A percentile compares a stretch with the other conserved stretches of the same genome.
Conservation (phyloP, 1,140 invertebrate genomes). For the Augochlora pura region DNA sequence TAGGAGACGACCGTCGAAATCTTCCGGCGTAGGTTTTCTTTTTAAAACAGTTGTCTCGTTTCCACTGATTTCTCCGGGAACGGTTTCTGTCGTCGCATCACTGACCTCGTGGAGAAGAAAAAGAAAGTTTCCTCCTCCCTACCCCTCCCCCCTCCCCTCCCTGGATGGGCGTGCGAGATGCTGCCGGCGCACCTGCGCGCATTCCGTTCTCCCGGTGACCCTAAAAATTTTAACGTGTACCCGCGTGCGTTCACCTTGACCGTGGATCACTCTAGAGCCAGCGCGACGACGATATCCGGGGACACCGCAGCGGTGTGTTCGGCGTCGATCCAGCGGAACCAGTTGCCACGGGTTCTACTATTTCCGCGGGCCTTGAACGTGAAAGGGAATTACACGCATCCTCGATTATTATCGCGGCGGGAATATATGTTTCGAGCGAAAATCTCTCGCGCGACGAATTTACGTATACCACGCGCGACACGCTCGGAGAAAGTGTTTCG, state of each 20-base stretch:
- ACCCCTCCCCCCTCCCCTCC: too few relatives aligned
- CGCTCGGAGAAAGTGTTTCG: constrained; percentile 13
- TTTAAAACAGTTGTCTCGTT: not conserved
- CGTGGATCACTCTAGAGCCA: constrained; percentile 54
- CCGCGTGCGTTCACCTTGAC: constrained; percentile 70
- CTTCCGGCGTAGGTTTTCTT: not conserved
- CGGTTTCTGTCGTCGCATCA: constrained; percentile 55
- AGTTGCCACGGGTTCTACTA: not conserved
- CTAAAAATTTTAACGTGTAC: constrained; percentile 74
- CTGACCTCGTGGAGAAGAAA: constrained; percentile 70
- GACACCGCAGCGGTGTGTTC: too few relatives aligned
- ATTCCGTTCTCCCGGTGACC: constrained; percentile 76
- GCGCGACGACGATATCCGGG: too few relatives aligned
- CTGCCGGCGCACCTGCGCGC: constrained; percentile 77
- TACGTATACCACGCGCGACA: not conserved
- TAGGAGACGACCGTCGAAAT: not conserved
- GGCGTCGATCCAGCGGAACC: too few relatives aligned
- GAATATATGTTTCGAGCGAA: constrained; percentile 36
- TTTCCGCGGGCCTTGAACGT: constrained; percentile 21
- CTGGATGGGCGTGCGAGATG: constrained; percentile 68
- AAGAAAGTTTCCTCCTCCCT: constrained; percentile 75
- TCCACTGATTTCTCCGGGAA: constrained; percentile 55
- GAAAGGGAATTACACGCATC: constrained; percentile 31
- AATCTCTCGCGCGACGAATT: constrained; percentile 16
- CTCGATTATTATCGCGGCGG: not conserved